Evolutionary conservation across 2,888 invertebrate genomes (phyloP).

Genomic region (Mystacides longicornis): DNA sequence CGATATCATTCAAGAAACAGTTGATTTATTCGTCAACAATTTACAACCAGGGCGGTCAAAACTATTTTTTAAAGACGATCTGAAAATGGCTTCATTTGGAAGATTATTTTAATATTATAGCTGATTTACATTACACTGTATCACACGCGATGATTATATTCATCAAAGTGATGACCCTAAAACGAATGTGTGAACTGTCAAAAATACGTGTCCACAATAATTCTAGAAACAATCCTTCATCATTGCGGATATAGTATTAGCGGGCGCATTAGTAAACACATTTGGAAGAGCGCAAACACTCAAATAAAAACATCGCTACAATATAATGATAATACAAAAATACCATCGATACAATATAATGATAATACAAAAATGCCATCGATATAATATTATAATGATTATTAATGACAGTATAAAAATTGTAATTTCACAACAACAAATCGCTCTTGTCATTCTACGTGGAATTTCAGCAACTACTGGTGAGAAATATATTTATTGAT

Average conservation of each 20-base stretch:
- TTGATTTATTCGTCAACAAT: conserved; percentile 5
- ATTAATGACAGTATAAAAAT: too few species aligned
- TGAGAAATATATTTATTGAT: conserved; percentile 16
- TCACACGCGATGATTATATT: too few species aligned
- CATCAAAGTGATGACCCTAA: not conserved
- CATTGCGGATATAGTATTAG: conserved; percentile 3
- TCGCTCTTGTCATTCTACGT: conserved; percentile 10
- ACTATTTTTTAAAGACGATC: too few species aligned
- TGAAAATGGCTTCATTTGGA: too few species aligned
- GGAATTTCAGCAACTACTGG: conserved; percentile 15
- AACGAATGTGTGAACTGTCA: conserved; percentile 1
- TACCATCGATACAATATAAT: too few species aligned
- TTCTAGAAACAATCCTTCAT: conserved; percentile 7
- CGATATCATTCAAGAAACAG: conserved; percentile 4
- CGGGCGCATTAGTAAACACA: not conserved
- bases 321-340: not conserved
- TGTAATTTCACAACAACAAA: not conserved
- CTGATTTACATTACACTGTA: too few species aligned
- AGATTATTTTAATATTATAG: too few species aligned
- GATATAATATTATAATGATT: not conserved
- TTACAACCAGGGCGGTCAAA: too few species aligned
- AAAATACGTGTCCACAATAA: conserved; percentile 5
- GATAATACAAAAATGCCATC: not conserved
- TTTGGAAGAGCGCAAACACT: too few species aligned
- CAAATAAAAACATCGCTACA: too few species aligned